These are phyloP conservation scores for Phymatocera aterrima DNA, from an alignment of 2,888 invertebrate genomes.

Conservation along the genomic window DNA sequence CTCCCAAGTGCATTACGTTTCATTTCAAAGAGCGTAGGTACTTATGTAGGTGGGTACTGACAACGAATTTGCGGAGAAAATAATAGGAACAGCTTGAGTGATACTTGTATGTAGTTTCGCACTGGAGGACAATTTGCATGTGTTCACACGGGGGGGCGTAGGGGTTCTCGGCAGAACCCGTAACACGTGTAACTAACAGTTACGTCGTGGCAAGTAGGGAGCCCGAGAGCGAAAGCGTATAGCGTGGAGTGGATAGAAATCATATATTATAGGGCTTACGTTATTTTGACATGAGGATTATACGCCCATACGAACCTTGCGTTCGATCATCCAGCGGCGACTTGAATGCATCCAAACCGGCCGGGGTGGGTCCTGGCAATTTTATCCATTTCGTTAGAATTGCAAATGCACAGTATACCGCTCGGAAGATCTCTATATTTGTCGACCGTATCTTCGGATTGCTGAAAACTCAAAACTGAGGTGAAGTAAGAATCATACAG, in stretches of 20 bases:
- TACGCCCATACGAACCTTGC: constrained; percentile 16
- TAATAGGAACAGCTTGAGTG: background rate
- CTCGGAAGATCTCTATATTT: background rate
- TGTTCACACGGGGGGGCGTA: constrained; percentile 8
- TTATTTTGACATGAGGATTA: constrained; percentile 47
- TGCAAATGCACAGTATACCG: background rate
- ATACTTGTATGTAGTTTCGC: background rate
- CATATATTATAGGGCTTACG: constrained; percentile 54
- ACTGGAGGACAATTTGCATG: constrained; percentile 23
- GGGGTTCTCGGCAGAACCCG: constrained; percentile 31
- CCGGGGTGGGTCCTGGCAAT: background rate
- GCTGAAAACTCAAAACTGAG: background rate
- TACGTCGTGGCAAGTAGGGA: constrained; percentile 47
- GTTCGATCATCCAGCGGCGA: constrained; percentile 10
- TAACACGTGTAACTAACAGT: constrained; percentile 55
- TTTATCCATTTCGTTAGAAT: background rate
- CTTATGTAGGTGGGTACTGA: background rate
- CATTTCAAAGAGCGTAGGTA: too few species aligned
- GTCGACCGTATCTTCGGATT: too few species aligned
- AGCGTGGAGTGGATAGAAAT: constrained; percentile 15
- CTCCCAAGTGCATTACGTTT: too few species aligned
- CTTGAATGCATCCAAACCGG: background rate
- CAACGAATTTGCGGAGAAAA: background rate
- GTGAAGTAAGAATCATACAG: background rate
- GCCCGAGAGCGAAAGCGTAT: constrained; percentile 1